Conservation (phyloP, 2,888 invertebrate species). For the Rhagium mordax region DNA sequence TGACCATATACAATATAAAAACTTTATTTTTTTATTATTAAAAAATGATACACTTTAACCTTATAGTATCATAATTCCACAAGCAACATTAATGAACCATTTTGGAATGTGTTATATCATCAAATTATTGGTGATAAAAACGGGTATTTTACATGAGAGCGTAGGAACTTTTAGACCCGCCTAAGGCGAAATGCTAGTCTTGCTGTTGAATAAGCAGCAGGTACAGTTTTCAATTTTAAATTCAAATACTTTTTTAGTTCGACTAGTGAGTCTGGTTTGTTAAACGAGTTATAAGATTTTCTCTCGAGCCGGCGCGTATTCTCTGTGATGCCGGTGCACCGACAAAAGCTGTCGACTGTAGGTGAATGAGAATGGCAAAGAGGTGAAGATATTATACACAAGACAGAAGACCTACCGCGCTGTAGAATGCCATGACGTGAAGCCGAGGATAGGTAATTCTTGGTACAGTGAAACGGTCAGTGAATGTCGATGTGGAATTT, state of each 20-base stretch:
- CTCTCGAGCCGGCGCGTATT: not conserved
- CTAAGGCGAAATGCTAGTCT: no score
- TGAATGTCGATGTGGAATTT: conserved; percentile 28
- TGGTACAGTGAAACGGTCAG: conserved; percentile 29
- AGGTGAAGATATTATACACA: conserved; percentile 3
- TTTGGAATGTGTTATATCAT: no score
- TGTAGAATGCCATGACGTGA: conserved; percentile 1
- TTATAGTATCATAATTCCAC: no score
- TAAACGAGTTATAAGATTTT: conserved; percentile 1
- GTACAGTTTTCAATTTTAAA: not conserved
- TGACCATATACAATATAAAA: no score
- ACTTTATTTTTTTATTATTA: no score
- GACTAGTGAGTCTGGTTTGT: not conserved
- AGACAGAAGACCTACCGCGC: conserved; percentile 26
- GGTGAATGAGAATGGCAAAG: conserved; percentile 11
- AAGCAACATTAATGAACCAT: no score
- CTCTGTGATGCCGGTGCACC: not conserved
- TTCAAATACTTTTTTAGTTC: not conserved
- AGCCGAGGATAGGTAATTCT: conserved; percentile 21
- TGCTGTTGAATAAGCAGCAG: no score
- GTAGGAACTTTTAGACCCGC: no score
- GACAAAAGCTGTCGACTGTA: conserved; percentile 16
- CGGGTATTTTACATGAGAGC: no score
- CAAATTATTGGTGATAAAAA: no score
- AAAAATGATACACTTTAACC: no score